These are phyloP conservation scores for Drosophila pallidifrons DNA, from an alignment of 1,140 invertebrate genomes.

Conservation along the genomic window DNA sequence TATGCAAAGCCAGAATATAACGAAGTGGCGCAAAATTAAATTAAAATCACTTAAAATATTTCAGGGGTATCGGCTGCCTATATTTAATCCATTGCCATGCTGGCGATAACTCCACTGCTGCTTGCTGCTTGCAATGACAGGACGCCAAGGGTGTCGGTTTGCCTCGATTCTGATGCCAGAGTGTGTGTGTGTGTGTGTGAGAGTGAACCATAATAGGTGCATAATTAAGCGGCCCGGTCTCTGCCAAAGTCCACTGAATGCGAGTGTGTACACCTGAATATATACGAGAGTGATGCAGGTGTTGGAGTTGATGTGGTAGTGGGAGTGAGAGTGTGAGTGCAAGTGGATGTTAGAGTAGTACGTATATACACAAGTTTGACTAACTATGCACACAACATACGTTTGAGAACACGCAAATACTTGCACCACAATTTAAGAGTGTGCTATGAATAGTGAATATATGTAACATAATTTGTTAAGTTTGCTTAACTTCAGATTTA, in stretches of 20 bases:
- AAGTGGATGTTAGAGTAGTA: no score
- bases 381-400: neutral
- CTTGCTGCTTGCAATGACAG: slow-evolving; percentile 2
- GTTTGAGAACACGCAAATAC: slow-evolving; percentile 12
- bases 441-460: neutral
- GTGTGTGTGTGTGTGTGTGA: neutral
- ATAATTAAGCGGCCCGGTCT: slow-evolving; percentile 64
- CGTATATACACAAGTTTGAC: neutral
- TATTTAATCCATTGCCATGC: slow-evolving; percentile 13
- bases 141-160: neutral
- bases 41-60: slow-evolving; percentile 83
- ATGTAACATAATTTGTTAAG: neutral
- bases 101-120: slow-evolving; percentile 13
- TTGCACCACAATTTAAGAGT: neutral
- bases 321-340: no score
- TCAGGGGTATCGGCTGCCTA: slow-evolving; percentile 43
- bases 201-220: slow-evolving; percentile 62
- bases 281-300: neutral
- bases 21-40: slow-evolving; percentile 66
- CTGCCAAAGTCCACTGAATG: slow-evolving; percentile 9
- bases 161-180: neutral
- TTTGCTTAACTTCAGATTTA: neutral
- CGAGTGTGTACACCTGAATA: neutral
- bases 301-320: no score
- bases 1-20: slow-evolving; percentile 29